Conservation (phyloP, 2,888 invertebrate genomes). For the Torymus tubicola region DNA sequence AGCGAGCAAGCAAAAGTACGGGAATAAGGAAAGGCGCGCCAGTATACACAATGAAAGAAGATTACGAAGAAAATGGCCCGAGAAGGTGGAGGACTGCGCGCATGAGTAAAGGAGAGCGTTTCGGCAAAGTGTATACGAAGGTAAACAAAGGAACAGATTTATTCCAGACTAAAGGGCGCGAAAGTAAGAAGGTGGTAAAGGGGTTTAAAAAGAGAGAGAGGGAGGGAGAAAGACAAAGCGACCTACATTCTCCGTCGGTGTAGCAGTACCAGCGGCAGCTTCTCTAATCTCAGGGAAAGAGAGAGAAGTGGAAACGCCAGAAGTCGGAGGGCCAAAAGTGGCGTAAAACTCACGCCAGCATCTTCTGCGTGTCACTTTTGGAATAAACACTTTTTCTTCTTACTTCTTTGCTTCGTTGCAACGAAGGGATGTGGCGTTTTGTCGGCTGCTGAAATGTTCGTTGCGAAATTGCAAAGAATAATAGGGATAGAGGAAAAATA, state of each 20-base stretch:
- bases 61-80: background rate
- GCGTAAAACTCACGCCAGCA: background rate
- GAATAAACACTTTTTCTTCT: too few relatives aligned
- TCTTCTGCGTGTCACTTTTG: too few relatives aligned
- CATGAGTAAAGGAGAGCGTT: background rate
- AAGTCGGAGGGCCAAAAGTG: constrained; percentile 26
- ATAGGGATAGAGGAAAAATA: too few relatives aligned
- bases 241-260: constrained; percentile 14
- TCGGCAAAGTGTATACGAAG: background rate
- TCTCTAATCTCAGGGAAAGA: constrained; percentile 22
- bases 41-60: constrained; percentile 5
- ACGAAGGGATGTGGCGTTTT: too few relatives aligned
- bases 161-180: background rate
- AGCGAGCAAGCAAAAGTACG: background rate
- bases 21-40: background rate
- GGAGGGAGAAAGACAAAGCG: constrained; percentile 1
- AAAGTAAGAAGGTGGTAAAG: too few relatives aligned
- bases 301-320: constrained; percentile 16
- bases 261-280: background rate
- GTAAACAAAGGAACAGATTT: constrained; percentile 35
- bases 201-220: background rate
- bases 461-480: too few relatives aligned
- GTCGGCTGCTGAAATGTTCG: too few relatives aligned
- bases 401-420: too few relatives aligned
- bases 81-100: background rate